Percentiles rank a stretch among this genome's conserved stretches.
phyloP scores from a whole-genome alignment of 2,888 invertebrate genomes.

The Catonia carolina region DNA sequence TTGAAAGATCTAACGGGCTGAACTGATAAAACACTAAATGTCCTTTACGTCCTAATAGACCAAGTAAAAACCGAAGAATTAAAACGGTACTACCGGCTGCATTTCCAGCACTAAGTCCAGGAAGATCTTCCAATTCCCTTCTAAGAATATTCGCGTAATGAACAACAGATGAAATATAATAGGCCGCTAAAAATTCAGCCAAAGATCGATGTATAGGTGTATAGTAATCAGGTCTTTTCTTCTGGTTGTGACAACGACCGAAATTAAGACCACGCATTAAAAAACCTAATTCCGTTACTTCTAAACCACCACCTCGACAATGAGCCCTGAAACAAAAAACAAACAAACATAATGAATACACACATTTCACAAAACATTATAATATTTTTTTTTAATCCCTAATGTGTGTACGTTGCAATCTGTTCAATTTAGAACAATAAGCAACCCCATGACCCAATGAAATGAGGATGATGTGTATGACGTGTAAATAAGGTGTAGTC shows the following conservation, averaged over 20 bases:
- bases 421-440: too few relatives aligned
- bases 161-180: slow-evolving; percentile 49
- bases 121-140: slow-evolving; percentile 48
- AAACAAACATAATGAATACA: background rate
- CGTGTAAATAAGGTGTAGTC: too few relatives aligned
- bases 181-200: slow-evolving; percentile 50
- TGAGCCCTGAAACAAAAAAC: slow-evolving; percentile 7
- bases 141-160: slow-evolving; percentile 47
- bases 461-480: too few relatives aligned
- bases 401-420: too few relatives aligned
- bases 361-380: background rate
- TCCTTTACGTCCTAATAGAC: slow-evolving; percentile 47
- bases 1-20: slow-evolving; percentile 48
- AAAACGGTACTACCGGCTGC: slow-evolving; percentile 38
- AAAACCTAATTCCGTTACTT: slow-evolving; percentile 43
- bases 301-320: slow-evolving; percentile 32
- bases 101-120: slow-evolving; percentile 39
- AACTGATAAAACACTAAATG: slow-evolving; percentile 47
- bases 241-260: slow-evolving; percentile 40
- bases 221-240: slow-evolving; percentile 44
- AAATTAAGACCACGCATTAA: slow-evolving; percentile 44
- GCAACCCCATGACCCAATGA: too few relatives aligned
- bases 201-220: slow-evolving; percentile 48
- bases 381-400: too few relatives aligned
- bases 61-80: slow-evolving; percentile 48